These are phyloP conservation scores for Bombus pyrosoma DNA, from an alignment of 1,140 invertebrate species.

Conservation along the genomic window DNA sequence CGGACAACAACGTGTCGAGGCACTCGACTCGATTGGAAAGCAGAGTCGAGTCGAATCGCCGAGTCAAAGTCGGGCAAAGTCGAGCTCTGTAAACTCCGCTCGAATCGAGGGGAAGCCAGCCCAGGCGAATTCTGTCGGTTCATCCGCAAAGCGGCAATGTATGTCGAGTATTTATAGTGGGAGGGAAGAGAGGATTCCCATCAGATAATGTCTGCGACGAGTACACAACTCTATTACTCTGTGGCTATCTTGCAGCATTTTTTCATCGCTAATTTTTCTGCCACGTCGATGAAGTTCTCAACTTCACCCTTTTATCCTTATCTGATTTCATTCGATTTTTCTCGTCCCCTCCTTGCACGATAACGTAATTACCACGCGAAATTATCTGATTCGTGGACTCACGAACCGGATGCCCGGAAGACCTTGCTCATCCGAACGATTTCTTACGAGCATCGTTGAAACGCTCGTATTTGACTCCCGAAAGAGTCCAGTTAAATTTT, in stretches of 20 bases:
- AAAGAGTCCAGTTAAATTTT: not conserved
- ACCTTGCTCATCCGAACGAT: constrained; percentile 7
- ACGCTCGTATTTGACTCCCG: not conserved
- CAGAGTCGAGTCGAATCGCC: not conserved
- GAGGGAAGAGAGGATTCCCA: constrained; percentile 49
- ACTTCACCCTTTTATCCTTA: constrained; percentile 9
- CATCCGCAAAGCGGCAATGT: not conserved
- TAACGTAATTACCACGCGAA: constrained; percentile 70
- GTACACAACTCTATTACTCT: constrained; percentile 69
- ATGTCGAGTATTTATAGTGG: constrained; percentile 53
- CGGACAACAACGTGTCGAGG: not conserved
- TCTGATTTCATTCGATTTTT: constrained; percentile 35
- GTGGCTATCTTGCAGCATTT: constrained; percentile 51
- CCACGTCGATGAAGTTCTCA: constrained; percentile 51
- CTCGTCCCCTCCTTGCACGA: constrained; percentile 44
- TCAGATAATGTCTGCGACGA: constrained; percentile 67
- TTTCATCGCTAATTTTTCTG: not conserved
- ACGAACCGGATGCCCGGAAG: constrained; percentile 52
- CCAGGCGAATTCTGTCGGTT: constrained; percentile 20
- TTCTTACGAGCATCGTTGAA: not conserved
- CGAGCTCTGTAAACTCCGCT: not conserved
- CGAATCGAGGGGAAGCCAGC: not conserved
- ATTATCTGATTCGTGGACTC: constrained; percentile 71
- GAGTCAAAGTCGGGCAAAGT: constrained; percentile 9
- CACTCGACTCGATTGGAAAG: not conserved